These are phyloP conservation scores for Papilio protenor DNA, from an alignment of 2,888 invertebrate genomes.

Conservation along the genomic window DNA sequence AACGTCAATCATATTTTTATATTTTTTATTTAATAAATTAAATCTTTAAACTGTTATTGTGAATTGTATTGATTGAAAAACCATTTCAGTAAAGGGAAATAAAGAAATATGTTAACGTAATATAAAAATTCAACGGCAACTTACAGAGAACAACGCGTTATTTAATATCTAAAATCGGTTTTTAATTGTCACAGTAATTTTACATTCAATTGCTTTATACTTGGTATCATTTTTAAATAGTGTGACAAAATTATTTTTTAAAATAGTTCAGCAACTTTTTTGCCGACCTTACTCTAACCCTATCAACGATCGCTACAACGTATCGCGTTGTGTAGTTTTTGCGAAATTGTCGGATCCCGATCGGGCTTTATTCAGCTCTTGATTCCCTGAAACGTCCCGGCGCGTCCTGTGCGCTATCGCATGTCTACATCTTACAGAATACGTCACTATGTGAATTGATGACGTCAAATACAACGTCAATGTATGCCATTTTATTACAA, in stretches of 20 bases:
- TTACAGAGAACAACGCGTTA: background rate
- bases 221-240: too few relatives aligned
- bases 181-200: background rate
- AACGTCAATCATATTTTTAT: constrained; percentile 46
- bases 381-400: constrained; percentile 64
- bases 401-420: constrained; percentile 42
- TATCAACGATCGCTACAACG: constrained; percentile 81
- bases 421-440: constrained; percentile 30
- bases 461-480: background rate
- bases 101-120: background rate
- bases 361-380: constrained; percentile 71
- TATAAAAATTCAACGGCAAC: background rate
- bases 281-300: constrained; percentile 65
- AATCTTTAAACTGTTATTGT: background rate
- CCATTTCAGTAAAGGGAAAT: background rate
- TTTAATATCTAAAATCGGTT: background rate
- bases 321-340: constrained; percentile 84
- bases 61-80: background rate
- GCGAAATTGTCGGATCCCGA: constrained; percentile 79
- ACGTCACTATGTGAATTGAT: constrained; percentile 20
- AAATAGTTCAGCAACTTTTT: constrained; percentile 36
- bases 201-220: background rate
- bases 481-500: background rate
- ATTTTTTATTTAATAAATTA: background rate
- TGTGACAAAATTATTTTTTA: background rate